Percentiles rank a stretch among this genome's conserved stretches.
phyloP scores from a whole-genome alignment of 2,113 vertebrate genomes.

The Ptyas mucosa region DNA sequence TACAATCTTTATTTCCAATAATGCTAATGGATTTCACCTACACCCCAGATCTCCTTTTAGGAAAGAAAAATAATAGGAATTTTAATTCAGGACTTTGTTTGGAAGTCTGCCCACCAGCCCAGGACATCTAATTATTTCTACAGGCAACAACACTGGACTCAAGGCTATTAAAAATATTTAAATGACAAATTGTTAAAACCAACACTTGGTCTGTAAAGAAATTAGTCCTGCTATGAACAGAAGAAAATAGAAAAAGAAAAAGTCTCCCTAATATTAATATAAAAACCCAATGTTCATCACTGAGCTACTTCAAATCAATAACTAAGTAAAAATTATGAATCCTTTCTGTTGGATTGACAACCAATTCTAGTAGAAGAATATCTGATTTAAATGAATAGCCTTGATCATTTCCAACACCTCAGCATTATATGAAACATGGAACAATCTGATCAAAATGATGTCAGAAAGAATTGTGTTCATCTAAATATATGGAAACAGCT shows the following conservation, averaged over 20 bases:
- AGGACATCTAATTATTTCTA: not conserved
- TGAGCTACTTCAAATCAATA: slow-evolving; percentile 1
- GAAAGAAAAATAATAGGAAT: not conserved
- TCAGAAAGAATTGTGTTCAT: slow-evolving; percentile 5
- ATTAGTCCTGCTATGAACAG: not conserved
- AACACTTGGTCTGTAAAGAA: not conserved
- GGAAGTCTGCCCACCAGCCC: not conserved
- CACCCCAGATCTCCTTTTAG: not conserved
- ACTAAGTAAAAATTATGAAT: slow-evolving; percentile 24
- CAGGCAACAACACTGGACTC: not conserved
- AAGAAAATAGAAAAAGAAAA: not conserved
- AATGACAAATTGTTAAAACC: not conserved
- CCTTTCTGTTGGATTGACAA: slow-evolving; percentile 34
- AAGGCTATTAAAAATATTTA: not conserved
- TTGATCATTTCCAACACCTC: slow-evolving; percentile 32
- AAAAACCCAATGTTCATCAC: rapidly evolving
- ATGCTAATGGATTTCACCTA: not conserved
- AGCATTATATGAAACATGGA: slow-evolving; percentile 2
- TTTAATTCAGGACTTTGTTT: not conserved
- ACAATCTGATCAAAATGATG: slow-evolving; percentile 11
- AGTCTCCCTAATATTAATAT: not conserved
- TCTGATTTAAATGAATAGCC: slow-evolving; percentile 41
- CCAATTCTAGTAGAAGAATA: slow-evolving; percentile 47
- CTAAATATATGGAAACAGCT: not conserved
- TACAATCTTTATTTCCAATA: not conserved